phyloP scores from a whole-genome alignment of 1,140 invertebrate species.

The Drosophila saltans region DNA sequence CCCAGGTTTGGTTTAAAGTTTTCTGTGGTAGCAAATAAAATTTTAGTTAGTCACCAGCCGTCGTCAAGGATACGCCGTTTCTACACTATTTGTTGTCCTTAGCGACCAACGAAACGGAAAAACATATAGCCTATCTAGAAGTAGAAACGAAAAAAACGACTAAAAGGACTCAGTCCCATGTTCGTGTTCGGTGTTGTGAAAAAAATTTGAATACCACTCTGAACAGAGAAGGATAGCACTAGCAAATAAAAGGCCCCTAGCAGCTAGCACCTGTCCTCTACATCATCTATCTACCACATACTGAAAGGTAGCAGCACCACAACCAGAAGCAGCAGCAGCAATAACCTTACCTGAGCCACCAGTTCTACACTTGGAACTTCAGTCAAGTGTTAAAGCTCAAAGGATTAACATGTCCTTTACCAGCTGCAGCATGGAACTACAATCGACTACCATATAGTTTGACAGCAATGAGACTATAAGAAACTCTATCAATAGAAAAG shows the following conservation, averaged over 20 bases:
- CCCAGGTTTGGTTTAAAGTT: slow-evolving; percentile 74
- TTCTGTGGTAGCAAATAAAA: slow-evolving; percentile 82
- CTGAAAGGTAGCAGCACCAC: neutral
- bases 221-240: slow-evolving; percentile 62
- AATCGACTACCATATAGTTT: slow-evolving; percentile 6
- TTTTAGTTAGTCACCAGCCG: slow-evolving; percentile 82
- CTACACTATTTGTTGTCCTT: slow-evolving; percentile 66
- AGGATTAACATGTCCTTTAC: slow-evolving; percentile 80
- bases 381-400: slow-evolving; percentile 82
- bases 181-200: slow-evolving; percentile 28
- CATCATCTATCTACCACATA: slow-evolving; percentile 19
- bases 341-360: slow-evolving; percentile 68
- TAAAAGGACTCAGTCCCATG: slow-evolving; percentile 18
- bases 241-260: slow-evolving; percentile 69
- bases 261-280: slow-evolving; percentile 10
- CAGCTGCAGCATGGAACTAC: slow-evolving; percentile 43
- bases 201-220: slow-evolving; percentile 49
- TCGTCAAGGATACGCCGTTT: slow-evolving; percentile 82
- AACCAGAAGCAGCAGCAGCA: neutral
- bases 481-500: slow-evolving; percentile 4
- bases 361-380: slow-evolving; percentile 78
- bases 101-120: slow-evolving; percentile 54
- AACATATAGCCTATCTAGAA: slow-evolving; percentile 31
- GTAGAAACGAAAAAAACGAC: neutral
- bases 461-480: slow-evolving; percentile 33